Evolutionary conservation across 2,113 vertebrate genomes (phyloP).

Genomic region (Leptobrachium leishanense): DNA sequence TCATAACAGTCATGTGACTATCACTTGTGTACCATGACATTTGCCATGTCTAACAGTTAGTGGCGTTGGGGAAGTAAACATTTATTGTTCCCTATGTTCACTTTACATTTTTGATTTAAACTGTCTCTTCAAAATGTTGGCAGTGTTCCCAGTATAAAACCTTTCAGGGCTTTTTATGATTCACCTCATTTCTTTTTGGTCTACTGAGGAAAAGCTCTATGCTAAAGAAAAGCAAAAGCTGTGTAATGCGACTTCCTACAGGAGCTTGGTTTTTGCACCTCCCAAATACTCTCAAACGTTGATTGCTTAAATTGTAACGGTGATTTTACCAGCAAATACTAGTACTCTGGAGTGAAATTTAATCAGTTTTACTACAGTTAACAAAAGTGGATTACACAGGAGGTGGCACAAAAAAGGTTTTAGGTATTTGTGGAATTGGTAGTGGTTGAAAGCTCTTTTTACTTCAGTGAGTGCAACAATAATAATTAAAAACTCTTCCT

Average conservation of each 20-base stretch:
- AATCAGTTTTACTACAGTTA: conserved; percentile 48
- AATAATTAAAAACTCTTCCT: conserved; percentile 3
- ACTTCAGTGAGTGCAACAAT: conserved; percentile 16
- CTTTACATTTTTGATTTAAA: conserved; percentile 55
- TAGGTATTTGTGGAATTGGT: conserved; percentile 12
- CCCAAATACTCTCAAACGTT: conserved; percentile 47
- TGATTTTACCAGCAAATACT: conserved; percentile 41
- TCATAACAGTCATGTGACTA: not conserved
- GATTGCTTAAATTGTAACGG: conserved; percentile 53
- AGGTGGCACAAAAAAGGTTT: not conserved
- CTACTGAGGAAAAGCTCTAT: conserved; percentile 51
- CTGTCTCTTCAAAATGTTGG: conserved; percentile 54
- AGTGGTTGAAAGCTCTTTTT: conserved; percentile 12
- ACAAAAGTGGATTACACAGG: conserved; percentile 27
- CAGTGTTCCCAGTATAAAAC: conserved; percentile 54
- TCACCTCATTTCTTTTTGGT: conserved; percentile 57
- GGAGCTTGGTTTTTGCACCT: conserved; percentile 28
- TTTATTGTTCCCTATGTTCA: conserved; percentile 49
- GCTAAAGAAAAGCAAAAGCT: conserved; percentile 54
- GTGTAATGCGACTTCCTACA: conserved; percentile 41
- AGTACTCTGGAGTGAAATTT: conserved; percentile 50
- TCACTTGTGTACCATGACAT: not conserved
- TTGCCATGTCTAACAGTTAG: conserved; percentile 47
- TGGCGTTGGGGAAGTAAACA: conserved; percentile 49
- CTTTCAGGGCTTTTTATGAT: conserved; percentile 54